A percentile compares a stretch with the other conserved stretches of the same genome.
These are phyloP conservation scores for Trachelus stipa DNA, from an alignment of 2,888 invertebrate genomes.

Conservation along the genomic window DNA sequence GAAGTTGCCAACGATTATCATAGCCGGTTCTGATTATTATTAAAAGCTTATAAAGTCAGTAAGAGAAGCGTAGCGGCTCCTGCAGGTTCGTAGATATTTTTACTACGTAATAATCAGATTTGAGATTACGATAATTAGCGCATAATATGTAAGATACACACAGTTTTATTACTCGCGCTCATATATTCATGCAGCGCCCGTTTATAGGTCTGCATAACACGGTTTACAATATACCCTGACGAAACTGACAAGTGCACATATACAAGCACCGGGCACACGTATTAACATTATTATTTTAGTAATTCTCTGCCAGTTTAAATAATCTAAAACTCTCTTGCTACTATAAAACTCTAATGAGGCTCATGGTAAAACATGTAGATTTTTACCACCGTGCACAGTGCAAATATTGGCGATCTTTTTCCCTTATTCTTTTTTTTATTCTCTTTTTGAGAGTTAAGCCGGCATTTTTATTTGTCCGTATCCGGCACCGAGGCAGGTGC, in stretches of 20 bases:
- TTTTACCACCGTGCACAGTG: constrained; percentile 17
- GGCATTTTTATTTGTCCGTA: background rate
- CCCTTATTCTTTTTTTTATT: constrained; percentile 14
- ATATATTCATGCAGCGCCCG: constrained; percentile 19
- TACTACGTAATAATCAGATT: constrained; percentile 42
- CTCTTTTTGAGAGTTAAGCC: constrained; percentile 8
- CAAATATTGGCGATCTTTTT: background rate
- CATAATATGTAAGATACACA: constrained; percentile 43
- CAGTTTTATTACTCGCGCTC: constrained; percentile 28
- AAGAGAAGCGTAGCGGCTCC: constrained; percentile 37
- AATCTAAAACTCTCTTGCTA: constrained; percentile 18
- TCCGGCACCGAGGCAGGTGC: background rate
- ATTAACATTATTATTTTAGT: constrained; percentile 31
- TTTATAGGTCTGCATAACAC: constrained; percentile 35
- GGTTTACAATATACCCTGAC: constrained; percentile 22
- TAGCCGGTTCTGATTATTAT: constrained; percentile 29
- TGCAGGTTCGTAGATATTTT: constrained; percentile 27
- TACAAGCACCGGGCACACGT: constrained; percentile 17
- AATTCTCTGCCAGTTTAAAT: constrained; percentile 28
- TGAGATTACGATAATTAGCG: constrained; percentile 50
- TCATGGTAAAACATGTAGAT: constrained; percentile 29
- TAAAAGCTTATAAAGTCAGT: constrained; percentile 39
- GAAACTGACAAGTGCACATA: constrained; percentile 12
- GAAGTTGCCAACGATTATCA: background rate
- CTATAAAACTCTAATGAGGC: constrained; percentile 39